Evolutionary conservation across 2,888 invertebrate species (phyloP).

Genomic region (Drosophila ustulata): DNA sequence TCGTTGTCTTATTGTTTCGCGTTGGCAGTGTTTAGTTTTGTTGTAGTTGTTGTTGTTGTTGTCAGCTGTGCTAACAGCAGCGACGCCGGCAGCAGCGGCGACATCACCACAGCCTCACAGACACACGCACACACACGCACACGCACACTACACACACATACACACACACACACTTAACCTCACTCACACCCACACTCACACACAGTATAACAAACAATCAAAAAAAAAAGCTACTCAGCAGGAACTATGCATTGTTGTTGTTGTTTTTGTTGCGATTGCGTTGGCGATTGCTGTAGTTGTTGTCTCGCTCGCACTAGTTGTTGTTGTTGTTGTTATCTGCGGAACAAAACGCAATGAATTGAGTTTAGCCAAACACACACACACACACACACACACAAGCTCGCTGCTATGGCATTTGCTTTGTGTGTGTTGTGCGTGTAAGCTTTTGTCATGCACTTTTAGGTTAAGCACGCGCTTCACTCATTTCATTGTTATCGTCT

Average conservation of each 20-base stretch:
- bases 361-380: slow-evolving; percentile 54
- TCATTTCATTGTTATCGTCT: slow-evolving; percentile 58
- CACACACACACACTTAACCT: slow-evolving; percentile 25
- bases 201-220: slow-evolving; percentile 16
- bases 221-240: slow-evolving; percentile 70
- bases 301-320: slow-evolving; percentile 44
- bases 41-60: slow-evolving; percentile 18
- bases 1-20: slow-evolving; percentile 55
- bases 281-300: slow-evolving; percentile 38
- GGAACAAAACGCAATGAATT: slow-evolving; percentile 67
- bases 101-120: slow-evolving; percentile 41
- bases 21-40: slow-evolving; percentile 57
- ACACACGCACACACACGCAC: slow-evolving; percentile 21
- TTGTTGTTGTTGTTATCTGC: slow-evolving; percentile 56
- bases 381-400: slow-evolving; percentile 11
- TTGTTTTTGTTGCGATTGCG: slow-evolving; percentile 44
- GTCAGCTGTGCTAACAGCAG: slow-evolving; percentile 41
- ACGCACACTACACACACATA: slow-evolving; percentile 31
- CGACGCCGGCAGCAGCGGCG: slow-evolving; percentile 44
- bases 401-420: neutral
- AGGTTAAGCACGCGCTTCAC: slow-evolving; percentile 77
- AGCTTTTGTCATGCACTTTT: slow-evolving; percentile 69
- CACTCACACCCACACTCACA: slow-evolving; percentile 26
- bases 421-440: slow-evolving; percentile 28
- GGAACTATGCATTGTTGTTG: slow-evolving; percentile 70